Evolutionary conservation across 2,888 invertebrate genomes (phyloP).

Genomic region (Suillia variegata): DNA sequence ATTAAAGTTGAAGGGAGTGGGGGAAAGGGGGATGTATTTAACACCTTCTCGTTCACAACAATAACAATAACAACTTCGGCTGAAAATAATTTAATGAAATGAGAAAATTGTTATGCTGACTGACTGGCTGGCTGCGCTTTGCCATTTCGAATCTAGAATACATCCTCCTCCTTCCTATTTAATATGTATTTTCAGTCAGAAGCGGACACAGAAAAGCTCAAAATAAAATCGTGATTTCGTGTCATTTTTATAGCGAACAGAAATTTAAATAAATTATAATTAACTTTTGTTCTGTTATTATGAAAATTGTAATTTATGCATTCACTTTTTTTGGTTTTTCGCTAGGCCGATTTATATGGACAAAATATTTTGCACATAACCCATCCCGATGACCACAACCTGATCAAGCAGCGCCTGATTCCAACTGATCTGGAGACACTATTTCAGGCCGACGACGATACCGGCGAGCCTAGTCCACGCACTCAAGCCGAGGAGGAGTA

Average conservation of each 20-base stretch:
- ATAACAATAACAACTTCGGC: too few relatives aligned
- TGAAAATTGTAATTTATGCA: neutral
- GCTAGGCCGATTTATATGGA: slow-evolving; percentile 83
- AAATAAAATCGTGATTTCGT: slow-evolving; percentile 35
- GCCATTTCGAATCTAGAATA: too few relatives aligned
- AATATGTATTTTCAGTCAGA: too few relatives aligned
- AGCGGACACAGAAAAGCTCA: too few relatives aligned
- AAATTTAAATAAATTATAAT: too few relatives aligned
- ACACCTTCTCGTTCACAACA: too few relatives aligned
- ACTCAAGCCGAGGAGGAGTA: slow-evolving; percentile 58
- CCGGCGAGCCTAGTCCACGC: slow-evolving; percentile 65
- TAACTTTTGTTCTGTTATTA: neutral
- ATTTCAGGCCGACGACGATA: slow-evolving; percentile 62
- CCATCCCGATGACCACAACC: slow-evolving; percentile 78
- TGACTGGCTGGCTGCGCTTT: slow-evolving; percentile 4
- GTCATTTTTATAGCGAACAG: slow-evolving; percentile 23
- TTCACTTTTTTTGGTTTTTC: neutral
- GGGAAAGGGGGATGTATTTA: too few relatives aligned
- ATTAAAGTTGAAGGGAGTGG: too few relatives aligned
- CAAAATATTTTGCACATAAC: slow-evolving; percentile 82
- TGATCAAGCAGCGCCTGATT: slow-evolving; percentile 70
- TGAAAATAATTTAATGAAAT: slow-evolving; percentile 3
- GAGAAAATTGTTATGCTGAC: slow-evolving; percentile 13
- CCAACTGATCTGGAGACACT: slow-evolving; percentile 62
- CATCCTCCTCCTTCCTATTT: too few relatives aligned